Conservation (phyloP, 1,140 invertebrate genomes). For the Macrobrachium nipponense region DNA sequence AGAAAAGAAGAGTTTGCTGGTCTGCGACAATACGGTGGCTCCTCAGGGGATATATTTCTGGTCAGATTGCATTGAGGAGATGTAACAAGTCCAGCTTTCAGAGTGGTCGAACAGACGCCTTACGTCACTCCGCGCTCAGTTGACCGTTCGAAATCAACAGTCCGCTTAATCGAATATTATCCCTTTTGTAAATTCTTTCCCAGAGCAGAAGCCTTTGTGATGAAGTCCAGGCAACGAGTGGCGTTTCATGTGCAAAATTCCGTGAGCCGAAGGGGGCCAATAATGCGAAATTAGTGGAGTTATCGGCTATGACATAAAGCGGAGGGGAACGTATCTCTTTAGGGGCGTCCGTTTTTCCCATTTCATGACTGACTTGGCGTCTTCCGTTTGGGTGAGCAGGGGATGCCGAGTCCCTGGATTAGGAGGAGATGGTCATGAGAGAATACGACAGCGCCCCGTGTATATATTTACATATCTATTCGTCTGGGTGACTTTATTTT, state of each 20-base stretch:
- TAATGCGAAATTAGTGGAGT: neutral
- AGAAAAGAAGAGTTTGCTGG: neutral
- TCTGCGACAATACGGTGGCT: conserved; percentile 45
- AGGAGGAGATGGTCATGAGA: conserved; percentile 58
- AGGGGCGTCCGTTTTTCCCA: conserved; percentile 56
- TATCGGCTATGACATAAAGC: conserved; percentile 27
- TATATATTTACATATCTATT: conserved; percentile 61
- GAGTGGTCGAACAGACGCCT: conserved; percentile 46
- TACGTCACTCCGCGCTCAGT: conserved; percentile 48
- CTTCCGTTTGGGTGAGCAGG: conserved; percentile 49
- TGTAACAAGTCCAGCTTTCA: conserved; percentile 56
- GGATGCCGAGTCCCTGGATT: conserved; percentile 48
- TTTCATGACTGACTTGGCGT: conserved; percentile 59
- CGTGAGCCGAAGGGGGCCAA: neutral
- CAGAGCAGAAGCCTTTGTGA: neutral
- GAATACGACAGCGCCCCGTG: conserved; percentile 54
- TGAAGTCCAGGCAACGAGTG: too few relatives aligned
- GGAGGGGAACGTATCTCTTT: conserved; percentile 35
- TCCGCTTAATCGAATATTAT: neutral
- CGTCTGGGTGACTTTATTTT: conserved; percentile 59
- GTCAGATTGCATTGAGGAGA: conserved; percentile 62
- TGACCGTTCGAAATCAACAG: conserved; percentile 32
- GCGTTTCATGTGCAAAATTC: too few relatives aligned
- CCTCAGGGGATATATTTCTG: conserved; percentile 55
- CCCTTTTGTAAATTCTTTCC: neutral